Evolutionary conservation across 2,888 invertebrate species (phyloP).

Genomic region (Acronicta leporina): DNA sequence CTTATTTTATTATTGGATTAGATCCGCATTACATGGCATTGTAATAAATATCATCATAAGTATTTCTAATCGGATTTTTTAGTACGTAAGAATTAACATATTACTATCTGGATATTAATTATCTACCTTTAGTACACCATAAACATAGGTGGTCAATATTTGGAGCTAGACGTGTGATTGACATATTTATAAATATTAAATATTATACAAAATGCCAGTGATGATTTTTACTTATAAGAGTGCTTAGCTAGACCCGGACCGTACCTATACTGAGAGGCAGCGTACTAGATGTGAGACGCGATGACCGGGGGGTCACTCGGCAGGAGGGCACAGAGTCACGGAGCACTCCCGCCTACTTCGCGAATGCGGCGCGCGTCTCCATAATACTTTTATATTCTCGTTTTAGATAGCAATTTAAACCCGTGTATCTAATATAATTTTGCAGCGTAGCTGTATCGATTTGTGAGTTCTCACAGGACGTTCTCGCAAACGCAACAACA

Average conservation of each 20-base stretch:
- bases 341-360: conserved; percentile 62
- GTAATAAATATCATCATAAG: conserved; percentile 3
- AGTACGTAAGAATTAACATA: conserved; percentile 2
- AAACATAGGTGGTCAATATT: not conserved
- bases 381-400: conserved; percentile 64
- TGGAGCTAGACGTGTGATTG: not conserved
- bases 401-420: conserved; percentile 62
- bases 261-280: conserved; percentile 63
- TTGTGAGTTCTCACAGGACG: conserved; percentile 70
- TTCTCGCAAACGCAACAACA: conserved; percentile 56
- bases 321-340: conserved; percentile 66
- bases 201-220: conserved; percentile 2
- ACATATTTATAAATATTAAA: not conserved
- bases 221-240: conserved; percentile 43
- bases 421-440: conserved; percentile 56
- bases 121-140: not conserved
- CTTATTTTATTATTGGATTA: conserved; percentile 26
- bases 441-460: conserved; percentile 64
- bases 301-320: conserved; percentile 73
- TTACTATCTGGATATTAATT: too few species aligned
- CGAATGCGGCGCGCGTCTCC: conserved; percentile 62
- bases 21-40: conserved; percentile 6
- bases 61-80: not conserved
- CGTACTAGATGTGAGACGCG: conserved; percentile 70
- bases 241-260: conserved; percentile 53